Base-by-base conservation (phyloP, 2,113 vertebrate genomes). In the Ranitomeya imitator region DNA sequence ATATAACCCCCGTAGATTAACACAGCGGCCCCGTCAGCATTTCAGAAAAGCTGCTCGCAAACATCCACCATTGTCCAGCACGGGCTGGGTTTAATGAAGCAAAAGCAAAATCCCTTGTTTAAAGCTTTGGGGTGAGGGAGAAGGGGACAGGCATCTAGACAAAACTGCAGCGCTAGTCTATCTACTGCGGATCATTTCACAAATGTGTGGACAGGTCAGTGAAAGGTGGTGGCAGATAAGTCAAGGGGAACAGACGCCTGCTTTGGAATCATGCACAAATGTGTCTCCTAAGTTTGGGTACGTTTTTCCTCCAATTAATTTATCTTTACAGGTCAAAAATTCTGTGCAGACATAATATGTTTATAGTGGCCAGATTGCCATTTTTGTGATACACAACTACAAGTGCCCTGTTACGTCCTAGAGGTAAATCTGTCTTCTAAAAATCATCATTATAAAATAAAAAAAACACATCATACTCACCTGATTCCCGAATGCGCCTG, bases 1-100 rank as follows among this genome's bases (percentile, higher is more conserved):
- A 77, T 67, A 59, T 88, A 87, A 90, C 91, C 85, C 76, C 89
- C 54, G 63, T 15, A 90, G 86, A 90, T 88, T 88, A 88, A 31
- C 82, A 93, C 92, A 93, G 92, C 90, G 92, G 89, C 90, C 90
- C 91, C 92, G 94, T 96, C 95, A 96, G 95, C 95, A 95, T 91
- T 95, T 95, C 95, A 23, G 52, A 67, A 90, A 86, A 76, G 76
- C 92, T 94, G 94, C 95, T 92, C 94, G 93, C 92, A 9, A 88
- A 85, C 82, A 85, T 74, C 86, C 89, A 92, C 91, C 93, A 95
- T 96, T 95, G 95, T 88, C 86, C 51, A 18, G 63, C 89, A 86
- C 90, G 79, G 84, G 65, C 60, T 89, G 93, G 94, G 92, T 95
- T 95, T 94, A 94, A 92, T 91, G 23, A 78, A 87, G 31, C 74